Evolutionary conservation across 1,140 invertebrate species (phyloP).

Genomic region (Manduca sexta): DNA sequence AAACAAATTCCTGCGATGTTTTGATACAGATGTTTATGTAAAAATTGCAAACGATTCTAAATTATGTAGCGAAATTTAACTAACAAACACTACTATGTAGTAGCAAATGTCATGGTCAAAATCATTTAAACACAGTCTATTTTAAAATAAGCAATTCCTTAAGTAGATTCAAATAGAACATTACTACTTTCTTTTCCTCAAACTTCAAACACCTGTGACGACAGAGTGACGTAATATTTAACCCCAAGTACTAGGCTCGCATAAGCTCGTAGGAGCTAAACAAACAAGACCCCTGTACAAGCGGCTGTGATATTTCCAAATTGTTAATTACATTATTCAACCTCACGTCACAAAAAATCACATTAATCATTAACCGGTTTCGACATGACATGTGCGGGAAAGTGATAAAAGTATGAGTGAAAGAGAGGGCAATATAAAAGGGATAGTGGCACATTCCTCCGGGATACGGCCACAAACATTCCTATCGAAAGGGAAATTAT

Average conservation of each 20-base stretch:
- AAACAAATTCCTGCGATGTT: too few relatives aligned
- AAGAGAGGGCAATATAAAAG: conserved; percentile 34
- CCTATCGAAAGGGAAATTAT: conserved; percentile 56
- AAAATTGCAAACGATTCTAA: too few relatives aligned
- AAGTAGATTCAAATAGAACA: too few relatives aligned
- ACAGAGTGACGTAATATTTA: conserved; percentile 22
- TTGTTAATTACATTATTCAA: conserved; percentile 46
- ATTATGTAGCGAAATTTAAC: too few relatives aligned
- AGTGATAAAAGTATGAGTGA: conserved; percentile 11
- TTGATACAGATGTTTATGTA: too few relatives aligned
- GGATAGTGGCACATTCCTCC: conserved; percentile 49
- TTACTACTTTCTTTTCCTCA: too few relatives aligned
- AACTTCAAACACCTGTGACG: conserved; percentile 2
- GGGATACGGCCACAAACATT: conserved; percentile 39
- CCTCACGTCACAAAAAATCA: conserved; percentile 30
- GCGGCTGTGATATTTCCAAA: conserved; percentile 1
- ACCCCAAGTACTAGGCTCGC: conserved; percentile 38
- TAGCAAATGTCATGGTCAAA: too few relatives aligned
- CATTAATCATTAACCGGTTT: conserved; percentile 66
- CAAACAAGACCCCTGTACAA: too few relatives aligned
- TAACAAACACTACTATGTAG: too few relatives aligned
- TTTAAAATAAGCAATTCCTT: too few relatives aligned
- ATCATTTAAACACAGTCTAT: too few relatives aligned
- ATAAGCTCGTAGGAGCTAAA: conserved; percentile 8
- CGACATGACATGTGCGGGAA: conserved; percentile 5